A percentile compares a stretch with the other conserved stretches of the same genome.
Evolutionary conservation across 2,113 vertebrate species (phyloP).

Genomic region (Pleuronectes platessa): DNA sequence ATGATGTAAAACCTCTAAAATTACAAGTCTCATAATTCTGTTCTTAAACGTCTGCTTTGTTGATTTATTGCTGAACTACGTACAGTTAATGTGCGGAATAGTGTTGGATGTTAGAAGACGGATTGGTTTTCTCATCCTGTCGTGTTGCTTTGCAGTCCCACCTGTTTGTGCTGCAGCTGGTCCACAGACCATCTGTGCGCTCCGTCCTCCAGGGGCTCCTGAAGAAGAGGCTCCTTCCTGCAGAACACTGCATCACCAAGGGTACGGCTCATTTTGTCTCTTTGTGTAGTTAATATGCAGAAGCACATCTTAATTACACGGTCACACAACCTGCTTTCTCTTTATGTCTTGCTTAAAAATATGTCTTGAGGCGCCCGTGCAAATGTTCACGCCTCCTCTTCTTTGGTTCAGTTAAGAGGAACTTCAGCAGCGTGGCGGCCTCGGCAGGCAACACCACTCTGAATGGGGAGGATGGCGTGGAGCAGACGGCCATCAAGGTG

Average conservation of each 20-base stretch:
- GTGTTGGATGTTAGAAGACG: neutral
- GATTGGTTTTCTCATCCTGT: slow-evolving; percentile 26
- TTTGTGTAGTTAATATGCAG: slow-evolving; percentile 29
- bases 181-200: slow-evolving; percentile 96
- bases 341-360: slow-evolving; percentile 16
- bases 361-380: neutral
- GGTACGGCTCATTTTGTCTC: slow-evolving; percentile 82
- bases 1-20: too few relatives aligned
- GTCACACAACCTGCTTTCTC: slow-evolving; percentile 27
- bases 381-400: slow-evolving; percentile 5
- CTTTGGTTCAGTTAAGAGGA: slow-evolving; percentile 82
- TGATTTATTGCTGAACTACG: neutral
- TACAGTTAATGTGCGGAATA: neutral
- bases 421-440: slow-evolving; percentile 97
- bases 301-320: slow-evolving; percentile 48
- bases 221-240: slow-evolving; percentile 98
- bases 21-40: too few relatives aligned
- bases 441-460: slow-evolving; percentile 94
- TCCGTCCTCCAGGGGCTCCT: slow-evolving; percentile 97
- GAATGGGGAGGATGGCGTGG: slow-evolving; percentile 97
- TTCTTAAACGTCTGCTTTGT: neutral
- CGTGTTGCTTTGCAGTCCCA: slow-evolving; percentile 88
- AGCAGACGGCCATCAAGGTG: slow-evolving; percentile 99
- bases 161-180: slow-evolving; percentile 98
- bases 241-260: slow-evolving; percentile 99